Conservation (phyloP, 64 coral and sea anemone genomes). For the Orbicella faveolata region DNA sequence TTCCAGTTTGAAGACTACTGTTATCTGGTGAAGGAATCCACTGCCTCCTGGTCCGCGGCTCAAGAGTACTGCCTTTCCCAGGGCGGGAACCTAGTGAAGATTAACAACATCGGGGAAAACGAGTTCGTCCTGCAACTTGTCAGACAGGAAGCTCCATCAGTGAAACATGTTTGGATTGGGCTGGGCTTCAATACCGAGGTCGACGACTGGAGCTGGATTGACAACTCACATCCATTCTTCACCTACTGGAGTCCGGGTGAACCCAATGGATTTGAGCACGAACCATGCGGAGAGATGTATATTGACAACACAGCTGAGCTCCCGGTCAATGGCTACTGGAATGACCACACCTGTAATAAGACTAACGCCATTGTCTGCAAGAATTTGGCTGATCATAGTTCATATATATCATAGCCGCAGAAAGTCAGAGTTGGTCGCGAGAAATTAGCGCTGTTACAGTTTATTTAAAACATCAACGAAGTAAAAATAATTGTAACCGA, state of each 20-base stretch:
- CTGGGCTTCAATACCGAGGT: neutral
- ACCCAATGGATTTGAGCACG: neutral
- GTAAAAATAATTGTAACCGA: too few relatives aligned
- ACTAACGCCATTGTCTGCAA: neutral
- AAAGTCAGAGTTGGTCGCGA: too few relatives aligned
- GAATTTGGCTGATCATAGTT: neutral
- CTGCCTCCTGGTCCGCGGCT: neutral
- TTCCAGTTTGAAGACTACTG: neutral
- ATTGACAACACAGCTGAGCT: neutral
- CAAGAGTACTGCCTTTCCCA: neutral
- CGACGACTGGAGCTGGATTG: neutral
- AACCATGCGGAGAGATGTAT: neutral
- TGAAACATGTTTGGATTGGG: neutral
- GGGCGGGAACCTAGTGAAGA: neutral
- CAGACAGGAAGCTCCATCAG: neutral
- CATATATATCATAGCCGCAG: too few relatives aligned
- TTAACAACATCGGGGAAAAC: neutral
- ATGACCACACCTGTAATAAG: neutral
- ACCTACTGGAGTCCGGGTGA: neutral
- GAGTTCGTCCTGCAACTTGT: neutral
- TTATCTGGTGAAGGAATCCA: neutral
- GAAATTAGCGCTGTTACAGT: too few relatives aligned
- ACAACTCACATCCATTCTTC: neutral
- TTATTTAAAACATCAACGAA: too few relatives aligned
- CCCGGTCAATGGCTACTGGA: neutral